These are phyloP conservation scores for Ischnura elegans DNA, from an alignment of 2,888 invertebrate genomes.

Conservation along the genomic window DNA sequence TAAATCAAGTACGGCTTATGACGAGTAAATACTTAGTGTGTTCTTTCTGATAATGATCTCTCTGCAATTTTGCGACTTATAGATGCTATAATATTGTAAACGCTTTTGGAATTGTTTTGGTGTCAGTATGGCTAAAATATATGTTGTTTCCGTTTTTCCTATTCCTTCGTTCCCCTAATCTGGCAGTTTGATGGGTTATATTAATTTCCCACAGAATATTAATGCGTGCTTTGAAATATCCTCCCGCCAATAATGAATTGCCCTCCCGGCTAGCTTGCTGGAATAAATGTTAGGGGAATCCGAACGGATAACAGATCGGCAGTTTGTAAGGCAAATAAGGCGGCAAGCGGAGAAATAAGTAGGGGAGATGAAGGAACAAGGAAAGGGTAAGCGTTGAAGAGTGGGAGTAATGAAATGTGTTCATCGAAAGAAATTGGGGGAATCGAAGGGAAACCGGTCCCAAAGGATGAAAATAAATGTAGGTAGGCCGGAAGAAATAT, in stretches of 20 bases:
- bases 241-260: conserved; percentile 52
- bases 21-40: no score
- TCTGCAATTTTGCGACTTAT: no score
- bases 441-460: conserved; percentile 37
- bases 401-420: conserved; percentile 11
- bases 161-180: no score
- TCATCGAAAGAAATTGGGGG: conserved; percentile 45
- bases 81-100: no score
- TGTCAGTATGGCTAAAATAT: no score
- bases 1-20: no score
- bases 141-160: no score
- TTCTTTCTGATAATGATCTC: no score
- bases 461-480: not conserved
- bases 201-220: conserved; percentile 28
- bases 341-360: not conserved
- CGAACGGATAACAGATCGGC: conserved; percentile 16
- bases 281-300: conserved; percentile 40
- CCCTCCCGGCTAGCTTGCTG: conserved; percentile 26
- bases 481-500: not conserved
- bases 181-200: no score
- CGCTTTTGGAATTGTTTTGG: no score
- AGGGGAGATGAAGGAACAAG: not conserved
- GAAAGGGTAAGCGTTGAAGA: not conserved
- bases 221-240: conserved; percentile 18
- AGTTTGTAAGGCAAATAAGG: conserved; percentile 18